Base-by-base conservation (phyloP, 2,113 vertebrate genomes). In the Eubucco bourcierii region DNA sequence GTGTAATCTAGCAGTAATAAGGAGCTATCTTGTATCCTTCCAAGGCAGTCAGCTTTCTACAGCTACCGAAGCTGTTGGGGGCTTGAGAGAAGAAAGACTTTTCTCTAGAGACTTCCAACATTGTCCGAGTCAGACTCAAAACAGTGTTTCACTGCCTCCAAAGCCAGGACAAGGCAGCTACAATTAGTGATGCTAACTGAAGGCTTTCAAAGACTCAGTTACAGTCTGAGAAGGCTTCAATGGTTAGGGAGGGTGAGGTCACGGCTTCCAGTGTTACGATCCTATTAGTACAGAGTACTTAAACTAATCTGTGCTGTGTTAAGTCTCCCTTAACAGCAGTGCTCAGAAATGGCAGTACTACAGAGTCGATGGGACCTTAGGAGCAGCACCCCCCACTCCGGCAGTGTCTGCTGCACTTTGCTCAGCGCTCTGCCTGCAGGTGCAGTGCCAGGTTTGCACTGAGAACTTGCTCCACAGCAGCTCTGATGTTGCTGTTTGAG, bases 261-360 rank as follows among this genome's bases (percentile, higher is more conserved):
- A 53, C 25, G 27, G 75, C 74, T 93, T 63, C 56, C 67, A 82
- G 84, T 91, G 60, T 52, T 89, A 5, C 14, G 87, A 90, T 90
- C 84, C 60, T 91, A 34, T 94, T 90, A 93, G 65, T 21, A 67
- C 53, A 78, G 81, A 91, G 68, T 84, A 78, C 81, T 93, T 93
- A 47, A 89, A 0, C 21, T 92, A 60, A 94, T 89, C 73, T 80
- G 79, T 21, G 74, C 52, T 77, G 34, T 53, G 71, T 33, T 80
- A 47, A 34, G 41, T 5, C 72, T 34, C 2, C 64, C 72, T 90
- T 87, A 84, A 93, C 66, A 84, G 78, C 56, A 18, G 37, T 5
- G 15, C 61, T 93, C 76, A 31, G 84, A 58, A 83, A 67, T 5
- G 53, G 60, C 55, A 84, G 84, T 52, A 65, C 31, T 71, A 10